These are phyloP conservation scores for Ectobius pallidus DNA, from an alignment of 2,888 invertebrate genomes.

Conservation along the genomic window DNA sequence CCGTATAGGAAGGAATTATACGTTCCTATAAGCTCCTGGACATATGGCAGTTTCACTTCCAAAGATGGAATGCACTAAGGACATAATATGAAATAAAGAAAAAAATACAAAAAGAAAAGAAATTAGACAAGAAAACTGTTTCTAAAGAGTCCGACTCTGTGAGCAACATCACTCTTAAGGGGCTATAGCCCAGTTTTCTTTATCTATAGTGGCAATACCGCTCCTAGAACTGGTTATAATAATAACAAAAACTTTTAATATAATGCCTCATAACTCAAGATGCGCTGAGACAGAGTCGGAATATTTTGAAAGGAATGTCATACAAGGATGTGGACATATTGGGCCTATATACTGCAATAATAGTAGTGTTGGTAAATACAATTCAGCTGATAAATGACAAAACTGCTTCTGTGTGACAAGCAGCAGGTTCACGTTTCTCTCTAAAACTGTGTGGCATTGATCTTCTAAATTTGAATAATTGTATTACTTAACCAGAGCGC, in stretches of 20 bases:
- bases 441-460: too few relatives aligned
- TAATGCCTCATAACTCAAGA: slow-evolving; percentile 23
- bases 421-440: too few relatives aligned
- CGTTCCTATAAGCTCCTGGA: too few relatives aligned
- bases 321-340: background rate
- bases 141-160: background rate
- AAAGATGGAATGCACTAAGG: background rate
- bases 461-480: too few relatives aligned
- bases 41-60: background rate
- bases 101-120: background rate
- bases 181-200: background rate
- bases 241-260: slow-evolving; percentile 3
- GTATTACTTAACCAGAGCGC: too few relatives aligned
- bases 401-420: slow-evolving; percentile 3
- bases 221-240: slow-evolving; percentile 3
- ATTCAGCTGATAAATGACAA: background rate
- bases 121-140: background rate
- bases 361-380: background rate
- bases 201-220: too few relatives aligned
- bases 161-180: background rate
- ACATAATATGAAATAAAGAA: background rate
- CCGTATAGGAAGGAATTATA: too few relatives aligned
- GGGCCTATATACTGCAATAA: background rate
- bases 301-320: slow-evolving; percentile 6
- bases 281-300: background rate